Percentiles rank a stretch among this genome's conserved stretches.
phyloP scores from a whole-genome alignment of 1,140 invertebrate species.

The Aphis craccivora region DNA sequence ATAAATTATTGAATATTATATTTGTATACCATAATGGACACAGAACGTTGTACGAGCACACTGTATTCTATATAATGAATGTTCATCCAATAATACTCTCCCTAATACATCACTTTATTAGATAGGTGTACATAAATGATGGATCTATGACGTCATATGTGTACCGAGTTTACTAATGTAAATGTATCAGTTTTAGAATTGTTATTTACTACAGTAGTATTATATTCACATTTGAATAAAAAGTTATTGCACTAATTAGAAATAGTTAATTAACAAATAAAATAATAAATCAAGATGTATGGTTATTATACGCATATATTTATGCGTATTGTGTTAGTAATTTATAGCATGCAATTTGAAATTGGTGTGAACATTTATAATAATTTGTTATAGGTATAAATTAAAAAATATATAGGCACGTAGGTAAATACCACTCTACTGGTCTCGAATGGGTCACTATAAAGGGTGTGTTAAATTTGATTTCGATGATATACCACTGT shows the following conservation, averaged over 20 bases:
- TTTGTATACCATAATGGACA: not conserved
- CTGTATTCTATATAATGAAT: not conserved
- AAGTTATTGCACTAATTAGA: not conserved
- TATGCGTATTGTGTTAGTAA: not conserved
- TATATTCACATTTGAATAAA: not conserved
- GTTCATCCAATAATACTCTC: not conserved
- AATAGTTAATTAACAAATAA: not conserved
- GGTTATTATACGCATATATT: not conserved
- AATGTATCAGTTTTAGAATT: slow-evolving; percentile 19
- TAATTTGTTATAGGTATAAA: not conserved
- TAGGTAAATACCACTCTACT: no score
- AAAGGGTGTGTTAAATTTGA: no score
- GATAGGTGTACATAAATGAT: not conserved
- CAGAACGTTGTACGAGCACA: not conserved
- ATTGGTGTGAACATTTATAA: not conserved
- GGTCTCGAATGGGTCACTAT: no score
- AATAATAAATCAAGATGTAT: not conserved
- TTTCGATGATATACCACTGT: no score
- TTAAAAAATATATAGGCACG: not conserved
- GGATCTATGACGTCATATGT: not conserved
- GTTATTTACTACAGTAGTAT: not conserved
- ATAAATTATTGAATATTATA: not conserved
- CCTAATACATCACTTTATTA: not conserved
- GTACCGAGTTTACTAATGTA: not conserved
- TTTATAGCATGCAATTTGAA: not conserved